Base-by-base conservation (phyloP, 2,797 vertebrate species). In the Arrhamphus sclerolepis region DNA sequence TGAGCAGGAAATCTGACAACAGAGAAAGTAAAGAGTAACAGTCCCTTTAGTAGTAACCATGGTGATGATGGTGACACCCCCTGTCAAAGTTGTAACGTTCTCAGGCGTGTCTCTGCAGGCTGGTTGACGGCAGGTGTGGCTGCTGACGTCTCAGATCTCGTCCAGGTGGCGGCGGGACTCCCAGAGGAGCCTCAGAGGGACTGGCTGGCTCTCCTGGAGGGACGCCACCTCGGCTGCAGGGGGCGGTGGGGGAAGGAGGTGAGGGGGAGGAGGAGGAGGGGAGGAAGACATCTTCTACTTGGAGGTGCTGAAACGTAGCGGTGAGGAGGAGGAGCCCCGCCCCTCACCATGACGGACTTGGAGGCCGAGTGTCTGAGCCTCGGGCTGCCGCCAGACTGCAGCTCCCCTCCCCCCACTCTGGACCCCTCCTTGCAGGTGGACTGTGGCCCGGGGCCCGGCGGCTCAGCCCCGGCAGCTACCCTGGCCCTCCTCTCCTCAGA, bases 301-400 rank as follows among this genome's bases (percentile, higher is more conserved):
- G 58, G 21, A 49, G 69, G 49, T 57, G 64, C 41, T 42, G 54
- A 43, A 24, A 5, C 26, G 2, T 31, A 0, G 9, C 29, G 74
- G 78, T 50, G 75, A 72, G 73, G 75, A 77, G 78, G 76, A 14
- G 46, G 41, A 49, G 67, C 78, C 31, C 79, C 51, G 28, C 80
- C 72, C 80, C 64, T 74, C 68, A 68, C 71, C 80, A 93, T 93
- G 92, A 89, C 92, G 2, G 91, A 93, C 87, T 75, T 90, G 41
- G 92, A 93, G 82, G 80, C 85, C 0, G 92, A 92, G 61, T 92
- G 91, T 79, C 73, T 92, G 59, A 43, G 87, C 20, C 84, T 91
- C 7, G 78, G 89, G 52, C 69, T 92, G 47, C 62, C 86, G 22
- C 80, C 89, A 0, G 90, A 91, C 11, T 90, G 91, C 17, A 61